Evolutionary conservation across 1,140 invertebrate genomes (phyloP).

Genomic region (Zaprionus ghesquierei): DNA sequence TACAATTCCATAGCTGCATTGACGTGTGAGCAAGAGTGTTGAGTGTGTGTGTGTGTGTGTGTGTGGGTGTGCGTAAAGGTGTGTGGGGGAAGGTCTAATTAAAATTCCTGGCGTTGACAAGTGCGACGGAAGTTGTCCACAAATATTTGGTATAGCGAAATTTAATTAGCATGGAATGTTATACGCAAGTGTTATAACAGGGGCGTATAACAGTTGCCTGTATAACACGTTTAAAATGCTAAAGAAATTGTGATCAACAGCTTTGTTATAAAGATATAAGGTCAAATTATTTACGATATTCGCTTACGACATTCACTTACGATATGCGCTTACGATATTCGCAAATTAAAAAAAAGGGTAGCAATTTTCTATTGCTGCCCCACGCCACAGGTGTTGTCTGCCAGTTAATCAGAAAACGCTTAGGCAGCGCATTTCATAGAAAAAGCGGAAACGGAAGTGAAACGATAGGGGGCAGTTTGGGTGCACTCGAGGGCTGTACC

Average conservation of each 20-base stretch:
- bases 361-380: not conserved
- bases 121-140: conserved; percentile 1
- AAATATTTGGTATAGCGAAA: conserved; percentile 17
- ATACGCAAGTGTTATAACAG: not conserved
- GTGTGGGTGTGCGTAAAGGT: not conserved
- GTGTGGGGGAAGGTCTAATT: conserved; percentile 20
- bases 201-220: not conserved
- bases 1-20: conserved; percentile 26
- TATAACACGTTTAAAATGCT: not conserved
- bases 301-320: no score
- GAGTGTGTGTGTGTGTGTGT: not conserved
- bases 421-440: conserved; percentile 27
- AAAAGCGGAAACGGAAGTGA: not conserved
- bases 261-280: no score
- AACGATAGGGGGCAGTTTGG: not conserved
- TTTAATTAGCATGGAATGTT: conserved; percentile 5
- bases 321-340: not conserved
- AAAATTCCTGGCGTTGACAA: conserved; percentile 18
- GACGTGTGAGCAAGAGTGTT: no score
- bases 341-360: not conserved
- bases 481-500: not conserved
- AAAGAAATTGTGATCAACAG: no score
- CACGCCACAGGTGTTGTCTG: conserved; percentile 31
- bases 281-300: no score
- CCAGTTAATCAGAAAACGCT: conserved; percentile 70